Conservation (phyloP, 2,888 invertebrate genomes). For the Eueremaeus valkanovi region DNA sequence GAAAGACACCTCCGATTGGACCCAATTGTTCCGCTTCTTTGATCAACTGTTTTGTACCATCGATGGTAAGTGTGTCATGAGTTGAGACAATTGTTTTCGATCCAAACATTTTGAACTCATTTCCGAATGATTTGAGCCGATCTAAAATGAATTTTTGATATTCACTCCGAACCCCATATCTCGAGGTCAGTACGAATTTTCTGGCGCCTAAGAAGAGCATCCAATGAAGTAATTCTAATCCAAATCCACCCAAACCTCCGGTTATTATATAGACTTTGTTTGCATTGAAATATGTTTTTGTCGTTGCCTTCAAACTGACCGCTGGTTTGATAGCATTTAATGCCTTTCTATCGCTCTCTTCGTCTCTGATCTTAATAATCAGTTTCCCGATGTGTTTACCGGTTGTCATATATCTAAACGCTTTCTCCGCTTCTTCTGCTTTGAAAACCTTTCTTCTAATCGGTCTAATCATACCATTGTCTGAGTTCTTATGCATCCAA, state of each 20-base stretch:
- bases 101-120: background rate
- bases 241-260: slow-evolving; percentile 91
- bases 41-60: background rate
- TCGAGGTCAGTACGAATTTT: too few species aligned
- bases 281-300: slow-evolving; percentile 68
- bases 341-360: background rate
- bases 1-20: slow-evolving; percentile 56
- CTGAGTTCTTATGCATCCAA: background rate
- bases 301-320: slow-evolving; percentile 60
- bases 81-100: background rate
- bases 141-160: background rate
- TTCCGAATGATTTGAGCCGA: background rate
- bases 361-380: background rate
- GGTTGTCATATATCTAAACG: too few species aligned
- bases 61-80: background rate
- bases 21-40: background rate
- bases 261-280: slow-evolving; percentile 56
- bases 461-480: background rate
- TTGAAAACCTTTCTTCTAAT: background rate
- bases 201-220: slow-evolving; percentile 82
- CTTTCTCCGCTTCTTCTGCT: background rate
- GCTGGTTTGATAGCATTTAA: slow-evolving; percentile 61
- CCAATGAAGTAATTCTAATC: slow-evolving; percentile 88
- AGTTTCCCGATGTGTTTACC: too few species aligned
- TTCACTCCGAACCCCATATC: background rate